Percentiles rank a stretch among this genome's conserved stretches.
phyloP scores from a whole-genome alignment of 2,113 vertebrate genomes.

The Vulpes vulpes region DNA sequence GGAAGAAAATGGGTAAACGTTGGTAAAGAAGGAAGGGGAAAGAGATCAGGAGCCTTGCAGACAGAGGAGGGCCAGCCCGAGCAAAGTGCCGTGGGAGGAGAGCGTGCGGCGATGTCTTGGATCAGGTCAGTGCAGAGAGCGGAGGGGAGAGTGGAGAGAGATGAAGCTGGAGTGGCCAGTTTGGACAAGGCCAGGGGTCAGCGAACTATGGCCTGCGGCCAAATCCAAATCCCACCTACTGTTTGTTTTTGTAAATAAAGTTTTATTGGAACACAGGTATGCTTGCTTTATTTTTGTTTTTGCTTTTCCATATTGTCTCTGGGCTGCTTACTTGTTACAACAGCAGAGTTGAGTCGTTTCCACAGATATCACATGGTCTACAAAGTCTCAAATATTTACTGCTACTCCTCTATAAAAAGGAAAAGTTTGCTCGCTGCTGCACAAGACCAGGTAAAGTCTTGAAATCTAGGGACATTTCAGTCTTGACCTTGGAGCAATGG shows the following conservation, averaged over 20 bases:
- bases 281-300: not conserved
- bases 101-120: rapidly evolving
- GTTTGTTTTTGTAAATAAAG: not conserved
- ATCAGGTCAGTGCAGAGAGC: not conserved
- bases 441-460: rapidly evolving
- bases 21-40: not conserved
- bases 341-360: not conserved
- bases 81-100: not conserved
- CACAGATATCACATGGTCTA: not conserved
- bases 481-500: not conserved
- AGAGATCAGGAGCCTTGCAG: not conserved
- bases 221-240: not conserved
- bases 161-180: not conserved
- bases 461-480: not conserved
- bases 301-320: not conserved
- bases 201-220: not conserved
- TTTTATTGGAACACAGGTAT: not conserved
- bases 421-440: not conserved
- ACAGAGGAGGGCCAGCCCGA: not conserved
- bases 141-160: not conserved
- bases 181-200: not conserved
- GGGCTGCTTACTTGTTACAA: not conserved
- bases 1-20: not conserved
- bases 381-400: not conserved
- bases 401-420: not conserved